These are phyloP conservation scores for Arrhamphus sclerolepis DNA, from an alignment of 2,797 vertebrate genomes.

Conservation along the genomic window DNA sequence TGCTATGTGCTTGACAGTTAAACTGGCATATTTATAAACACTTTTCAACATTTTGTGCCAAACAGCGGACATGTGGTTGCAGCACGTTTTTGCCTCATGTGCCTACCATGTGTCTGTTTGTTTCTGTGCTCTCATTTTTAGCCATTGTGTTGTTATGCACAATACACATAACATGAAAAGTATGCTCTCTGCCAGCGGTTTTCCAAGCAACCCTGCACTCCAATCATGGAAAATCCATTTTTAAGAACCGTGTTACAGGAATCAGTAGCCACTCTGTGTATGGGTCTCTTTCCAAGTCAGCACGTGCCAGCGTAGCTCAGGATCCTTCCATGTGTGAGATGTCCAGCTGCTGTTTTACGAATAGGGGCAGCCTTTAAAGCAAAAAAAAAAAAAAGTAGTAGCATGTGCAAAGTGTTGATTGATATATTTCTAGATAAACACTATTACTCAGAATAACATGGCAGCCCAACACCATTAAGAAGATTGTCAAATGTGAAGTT, in stretches of 20 bases:
- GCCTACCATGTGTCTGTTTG: conserved; percentile 44
- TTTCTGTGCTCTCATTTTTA: conserved; percentile 53
- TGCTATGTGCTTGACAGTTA: conserved; percentile 61
- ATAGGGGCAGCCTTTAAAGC: conserved; percentile 34
- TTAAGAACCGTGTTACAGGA: conserved; percentile 56
- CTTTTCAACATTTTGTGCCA: conserved; percentile 63
- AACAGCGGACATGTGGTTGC: conserved; percentile 63
- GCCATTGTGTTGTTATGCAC: conserved; percentile 45
- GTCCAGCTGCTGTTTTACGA: conserved; percentile 59
- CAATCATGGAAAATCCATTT: conserved; percentile 64
- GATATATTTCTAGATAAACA: conserved; percentile 74
- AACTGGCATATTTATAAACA: conserved; percentile 75
- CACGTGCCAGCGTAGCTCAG: conserved; percentile 38
- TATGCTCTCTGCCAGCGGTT: conserved; percentile 57
- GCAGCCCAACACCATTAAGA: conserved; percentile 67
- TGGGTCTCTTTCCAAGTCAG: conserved; percentile 58
- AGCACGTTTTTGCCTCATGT: conserved; percentile 70
- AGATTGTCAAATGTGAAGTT: conserved; percentile 65
- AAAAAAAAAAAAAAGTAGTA: too few species aligned
- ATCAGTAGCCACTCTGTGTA: conserved; percentile 60
- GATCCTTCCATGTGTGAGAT: conserved; percentile 59
- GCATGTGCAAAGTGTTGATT: conserved; percentile 50
- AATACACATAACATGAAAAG: conserved; percentile 53
- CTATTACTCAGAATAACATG: conserved; percentile 68
- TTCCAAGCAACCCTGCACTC: conserved; percentile 56